Evolutionary conservation across 2,113 vertebrate genomes (phyloP).

Genomic region (Leucopsar rothschildi): DNA sequence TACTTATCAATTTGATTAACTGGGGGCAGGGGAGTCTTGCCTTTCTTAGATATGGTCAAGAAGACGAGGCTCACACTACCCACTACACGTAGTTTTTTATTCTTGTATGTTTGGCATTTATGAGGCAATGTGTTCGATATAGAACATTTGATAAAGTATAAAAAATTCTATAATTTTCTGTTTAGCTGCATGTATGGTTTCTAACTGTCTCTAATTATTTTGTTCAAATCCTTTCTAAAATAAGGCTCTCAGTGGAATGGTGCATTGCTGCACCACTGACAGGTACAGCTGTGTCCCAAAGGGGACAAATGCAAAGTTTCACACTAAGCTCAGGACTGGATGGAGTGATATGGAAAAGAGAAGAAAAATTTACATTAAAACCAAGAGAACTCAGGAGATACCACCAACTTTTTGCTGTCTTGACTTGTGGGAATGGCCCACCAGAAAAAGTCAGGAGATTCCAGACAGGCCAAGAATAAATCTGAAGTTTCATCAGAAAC

Average conservation of each 20-base stretch:
- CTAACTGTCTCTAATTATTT: not conserved
- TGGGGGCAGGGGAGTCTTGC: fast-evolving
- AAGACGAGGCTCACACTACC: not conserved
- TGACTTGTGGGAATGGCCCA: not conserved
- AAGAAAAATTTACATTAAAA: not conserved
- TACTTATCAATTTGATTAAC: not conserved
- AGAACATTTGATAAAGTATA: not conserved
- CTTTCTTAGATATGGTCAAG: not conserved
- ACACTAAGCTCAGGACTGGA: not conserved
- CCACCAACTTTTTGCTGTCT: not conserved
- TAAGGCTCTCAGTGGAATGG: not conserved
- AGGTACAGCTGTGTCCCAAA: not conserved
- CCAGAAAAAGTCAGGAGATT: not conserved
- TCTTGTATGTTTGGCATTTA: not conserved
- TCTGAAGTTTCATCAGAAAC: not conserved
- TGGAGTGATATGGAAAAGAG: not conserved
- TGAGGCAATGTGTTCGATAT: not conserved
- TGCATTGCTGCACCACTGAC: fast-evolving
- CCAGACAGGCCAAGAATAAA: not conserved
- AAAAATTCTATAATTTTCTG: not conserved
- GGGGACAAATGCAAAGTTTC: not conserved
- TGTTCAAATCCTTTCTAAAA: not conserved
- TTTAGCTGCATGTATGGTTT: not conserved
- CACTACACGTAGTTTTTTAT: not conserved
- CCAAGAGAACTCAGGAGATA: not conserved